phyloP scores from a whole-genome alignment of 2,888 invertebrate genomes.

The Linyphia triangularis region DNA sequence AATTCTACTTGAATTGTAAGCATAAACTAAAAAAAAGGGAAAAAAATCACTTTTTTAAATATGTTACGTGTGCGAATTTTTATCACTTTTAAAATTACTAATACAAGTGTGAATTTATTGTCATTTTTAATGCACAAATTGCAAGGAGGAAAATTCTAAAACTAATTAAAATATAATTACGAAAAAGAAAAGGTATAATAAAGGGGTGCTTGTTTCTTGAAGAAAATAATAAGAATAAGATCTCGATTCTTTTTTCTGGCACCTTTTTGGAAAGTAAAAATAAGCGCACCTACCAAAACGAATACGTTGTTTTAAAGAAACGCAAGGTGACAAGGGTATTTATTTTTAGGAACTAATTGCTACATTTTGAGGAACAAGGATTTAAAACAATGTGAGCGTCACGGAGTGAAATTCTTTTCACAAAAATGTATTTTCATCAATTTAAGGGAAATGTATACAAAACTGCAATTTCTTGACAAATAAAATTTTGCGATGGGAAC shows the following conservation, averaged over 20 bases:
- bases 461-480: no score
- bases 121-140: no score
- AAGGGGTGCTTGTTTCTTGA: neutral
- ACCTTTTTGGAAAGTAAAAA: conserved; percentile 36
- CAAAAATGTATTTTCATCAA: neutral
- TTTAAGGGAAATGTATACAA: no score
- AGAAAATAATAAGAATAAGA: neutral
- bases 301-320: conserved; percentile 24
- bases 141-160: no score
- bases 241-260: conserved; percentile 47
- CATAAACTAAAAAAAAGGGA: no score
- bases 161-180: no score
- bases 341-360: conserved; percentile 55
- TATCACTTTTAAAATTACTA: no score
- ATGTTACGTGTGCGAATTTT: no score
- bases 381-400: conserved; percentile 46
- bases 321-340: conserved; percentile 54
- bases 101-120: no score
- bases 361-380: conserved; percentile 56
- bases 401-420: neutral
- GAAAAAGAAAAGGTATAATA: neutral
- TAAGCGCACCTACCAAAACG: conserved; percentile 23
- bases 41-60: no score
- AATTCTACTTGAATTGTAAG: no score
- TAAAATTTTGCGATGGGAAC: no score